Base-by-base conservation (phyloP, 92 coral and sea anemone species). In the Umimayanthus chanpuru region DNA sequence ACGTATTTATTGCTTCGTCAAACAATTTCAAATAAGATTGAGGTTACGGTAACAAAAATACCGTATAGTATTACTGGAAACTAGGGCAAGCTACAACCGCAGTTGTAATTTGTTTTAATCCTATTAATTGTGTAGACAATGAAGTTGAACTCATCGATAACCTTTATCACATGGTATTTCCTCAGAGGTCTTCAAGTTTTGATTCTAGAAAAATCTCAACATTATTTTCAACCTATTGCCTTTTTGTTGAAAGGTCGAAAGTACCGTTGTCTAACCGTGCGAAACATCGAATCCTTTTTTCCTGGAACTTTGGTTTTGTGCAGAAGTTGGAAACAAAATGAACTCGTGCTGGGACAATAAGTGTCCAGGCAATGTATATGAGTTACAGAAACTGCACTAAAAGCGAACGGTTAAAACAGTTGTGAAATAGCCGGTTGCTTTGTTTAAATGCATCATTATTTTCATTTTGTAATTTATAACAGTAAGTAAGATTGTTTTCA, bases 111-210 rank as follows among this genome's bases (percentile, higher is more conserved):
- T 6, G 11, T 39, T 75, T 75, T 75, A 32, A 75, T 75, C 78
- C 47, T 75, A 36, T 32, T 38, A 36, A 23, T 61, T 61, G 68
- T 61, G 68, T 61, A 61, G 68, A 61, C 68, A 9, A 61, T 61
- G 68, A 61, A 61, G 68, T 18, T 61, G 68, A 61, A 23, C 68
- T 18, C n/a, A 23, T 39, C 79, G 79, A 75, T 75, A 75, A 75
- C 53, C 79, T 75, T 72, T 75, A 43, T 74, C n/a, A 39, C 21
- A 74, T 75, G 79, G 79, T 75, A 75, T 75, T 75, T 75, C 79
- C 79, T 39, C 29, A 75, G 21, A 14, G 39, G 77, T 1, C 39
- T 16, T 14, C n/a, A 75, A 39, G 50, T 75, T 75, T 75, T 75
- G 47, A 20, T 75, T 75, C 79, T 75, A 75, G 79, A 75, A 75